Conservation (phyloP, 1,140 invertebrate genomes). For the Pantala flavescens region DNA sequence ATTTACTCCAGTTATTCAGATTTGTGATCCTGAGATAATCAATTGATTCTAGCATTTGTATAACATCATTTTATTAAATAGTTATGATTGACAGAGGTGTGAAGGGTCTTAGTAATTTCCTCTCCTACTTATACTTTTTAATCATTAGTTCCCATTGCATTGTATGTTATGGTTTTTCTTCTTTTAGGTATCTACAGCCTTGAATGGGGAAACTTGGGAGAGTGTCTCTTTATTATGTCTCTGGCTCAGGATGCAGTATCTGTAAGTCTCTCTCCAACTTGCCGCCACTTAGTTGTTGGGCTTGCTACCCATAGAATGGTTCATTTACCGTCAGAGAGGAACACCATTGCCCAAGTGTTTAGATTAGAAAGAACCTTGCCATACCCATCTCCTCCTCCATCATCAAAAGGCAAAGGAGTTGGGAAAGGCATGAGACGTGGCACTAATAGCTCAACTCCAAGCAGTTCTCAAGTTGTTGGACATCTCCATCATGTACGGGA, state of each 20-base stretch:
- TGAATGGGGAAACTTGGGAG: constrained; percentile 56
- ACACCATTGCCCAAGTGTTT: constrained; percentile 54
- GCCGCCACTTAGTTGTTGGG: constrained; percentile 66
- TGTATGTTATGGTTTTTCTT: background rate
- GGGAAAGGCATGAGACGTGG: constrained; percentile 24
- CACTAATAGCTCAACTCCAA: constrained; percentile 22
- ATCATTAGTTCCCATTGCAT: no score
- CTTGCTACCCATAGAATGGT: constrained; percentile 53
- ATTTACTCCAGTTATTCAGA: no score
- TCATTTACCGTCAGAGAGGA: constrained; percentile 37
- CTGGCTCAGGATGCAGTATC: constrained; percentile 70
- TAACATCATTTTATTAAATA: no score
- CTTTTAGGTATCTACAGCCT: constrained; percentile 65
- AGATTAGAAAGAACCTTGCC: constrained; percentile 29
- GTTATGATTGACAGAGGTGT: no score
- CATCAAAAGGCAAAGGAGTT: constrained; percentile 17
- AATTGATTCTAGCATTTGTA: no score
- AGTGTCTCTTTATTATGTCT: constrained; percentile 62
- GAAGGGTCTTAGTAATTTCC: no score
- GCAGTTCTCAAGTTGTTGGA: constrained; percentile 28
- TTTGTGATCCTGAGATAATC: no score
- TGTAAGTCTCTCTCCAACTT: constrained; percentile 67
- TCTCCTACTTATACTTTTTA: no score
- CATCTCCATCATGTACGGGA: constrained; percentile 46
- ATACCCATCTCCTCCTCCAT: constrained; percentile 17